Conservation (phyloP, 2,113 vertebrate genomes). For the Terrapene triunguis region DNA sequence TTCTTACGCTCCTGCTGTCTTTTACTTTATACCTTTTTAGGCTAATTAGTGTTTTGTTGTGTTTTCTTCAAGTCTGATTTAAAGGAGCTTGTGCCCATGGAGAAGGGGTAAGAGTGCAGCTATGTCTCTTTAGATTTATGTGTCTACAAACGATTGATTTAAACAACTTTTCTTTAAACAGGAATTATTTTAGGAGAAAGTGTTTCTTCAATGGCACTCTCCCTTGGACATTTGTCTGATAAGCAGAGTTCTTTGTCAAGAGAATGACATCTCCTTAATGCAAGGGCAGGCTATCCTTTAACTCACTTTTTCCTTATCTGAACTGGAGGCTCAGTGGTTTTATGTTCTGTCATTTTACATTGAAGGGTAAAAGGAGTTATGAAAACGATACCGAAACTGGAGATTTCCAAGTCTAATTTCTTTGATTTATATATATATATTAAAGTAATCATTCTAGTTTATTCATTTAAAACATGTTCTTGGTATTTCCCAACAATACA, state of each 20-base stretch:
- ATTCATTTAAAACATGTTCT: not conserved
- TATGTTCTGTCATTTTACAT: not conserved
- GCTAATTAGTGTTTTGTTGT: not conserved
- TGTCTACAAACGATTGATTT: not conserved
- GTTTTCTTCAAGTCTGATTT: not conserved
- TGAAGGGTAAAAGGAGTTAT: not conserved
- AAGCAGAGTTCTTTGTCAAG: conserved; percentile 15
- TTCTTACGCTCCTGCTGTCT: not conserved
- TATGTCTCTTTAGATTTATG: not conserved
- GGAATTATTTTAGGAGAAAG: not conserved
- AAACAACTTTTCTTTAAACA: not conserved
- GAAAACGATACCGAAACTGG: not conserved
- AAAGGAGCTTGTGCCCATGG: not conserved
- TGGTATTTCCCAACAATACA: not conserved
- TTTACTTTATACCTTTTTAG: not conserved
- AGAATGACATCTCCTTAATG: not conserved
- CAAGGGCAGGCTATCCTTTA: not conserved
- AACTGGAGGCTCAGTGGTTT: not conserved
- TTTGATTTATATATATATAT: not conserved
- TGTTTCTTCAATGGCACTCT: not conserved
- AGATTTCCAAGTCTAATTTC: not conserved
- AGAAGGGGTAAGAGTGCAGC: not conserved
- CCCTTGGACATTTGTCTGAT: not conserved
- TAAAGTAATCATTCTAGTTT: not conserved
- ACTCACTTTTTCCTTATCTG: not conserved